These are phyloP conservation scores for Achroia grisella DNA, from an alignment of 1,140 invertebrate genomes.

Conservation along the genomic window DNA sequence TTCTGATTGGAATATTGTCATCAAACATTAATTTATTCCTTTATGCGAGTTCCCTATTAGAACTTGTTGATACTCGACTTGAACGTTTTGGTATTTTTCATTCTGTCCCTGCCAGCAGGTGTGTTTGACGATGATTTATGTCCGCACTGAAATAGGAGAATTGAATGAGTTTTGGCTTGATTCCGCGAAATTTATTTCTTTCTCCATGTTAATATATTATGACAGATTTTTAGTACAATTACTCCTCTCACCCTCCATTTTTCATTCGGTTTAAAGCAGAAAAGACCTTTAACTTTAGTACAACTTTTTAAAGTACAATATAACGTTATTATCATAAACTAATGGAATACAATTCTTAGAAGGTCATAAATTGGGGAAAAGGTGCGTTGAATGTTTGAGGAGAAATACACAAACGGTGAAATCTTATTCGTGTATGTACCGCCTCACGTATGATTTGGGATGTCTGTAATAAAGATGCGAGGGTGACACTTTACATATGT, in stretches of 20 bases:
- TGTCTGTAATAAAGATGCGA: constrained; percentile 8
- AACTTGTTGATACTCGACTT: constrained; percentile 33
- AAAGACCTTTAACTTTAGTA: background rate
- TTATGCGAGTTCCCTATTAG: constrained; percentile 5
- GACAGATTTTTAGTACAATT: constrained; percentile 5
- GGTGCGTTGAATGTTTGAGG: constrained; percentile 16
- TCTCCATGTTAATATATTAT: constrained; percentile 12
- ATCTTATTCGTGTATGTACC: constrained; percentile 9
- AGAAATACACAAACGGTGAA: constrained; percentile 17
- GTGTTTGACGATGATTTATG: constrained; percentile 52
- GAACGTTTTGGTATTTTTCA: constrained; percentile 47
- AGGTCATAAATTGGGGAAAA: constrained; percentile 20
- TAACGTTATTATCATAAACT: constrained; percentile 8
- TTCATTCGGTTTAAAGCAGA: background rate
- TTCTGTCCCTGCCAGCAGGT: constrained; percentile 35
- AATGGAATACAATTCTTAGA: constrained; percentile 9
- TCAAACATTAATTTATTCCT: background rate
- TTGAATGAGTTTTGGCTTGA: constrained; percentile 29
- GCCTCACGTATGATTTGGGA: constrained; percentile 15
- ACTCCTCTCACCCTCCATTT: background rate
- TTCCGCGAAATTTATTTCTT: constrained; percentile 26
- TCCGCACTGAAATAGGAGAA: constrained; percentile 35
- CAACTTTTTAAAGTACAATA: background rate
- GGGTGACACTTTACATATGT: constrained; percentile 1
- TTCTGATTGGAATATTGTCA: background rate